phyloP scores from a whole-genome alignment of 1,140 invertebrate species.

The Drosophila biarmipes region DNA sequence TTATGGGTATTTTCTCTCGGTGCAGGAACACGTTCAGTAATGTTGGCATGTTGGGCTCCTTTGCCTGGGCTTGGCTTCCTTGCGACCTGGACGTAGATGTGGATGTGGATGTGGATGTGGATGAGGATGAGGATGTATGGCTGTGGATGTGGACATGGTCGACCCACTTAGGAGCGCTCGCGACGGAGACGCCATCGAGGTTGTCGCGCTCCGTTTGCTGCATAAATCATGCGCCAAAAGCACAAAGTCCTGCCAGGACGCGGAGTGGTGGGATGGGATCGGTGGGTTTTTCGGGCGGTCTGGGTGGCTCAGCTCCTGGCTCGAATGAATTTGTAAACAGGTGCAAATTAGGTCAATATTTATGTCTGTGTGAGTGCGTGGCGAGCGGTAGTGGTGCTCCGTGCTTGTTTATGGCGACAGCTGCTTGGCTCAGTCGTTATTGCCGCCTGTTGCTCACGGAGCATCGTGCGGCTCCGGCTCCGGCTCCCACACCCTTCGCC shows the following conservation, averaged over 20 bases:
- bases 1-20: neutral
- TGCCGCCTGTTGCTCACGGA: slow-evolving; percentile 30
- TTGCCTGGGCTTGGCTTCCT: slow-evolving; percentile 5
- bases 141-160: slow-evolving; percentile 37
- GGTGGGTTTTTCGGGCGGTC: neutral
- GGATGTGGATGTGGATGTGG: slow-evolving; percentile 12
- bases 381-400: slow-evolving; percentile 11
- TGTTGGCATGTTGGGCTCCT: slow-evolving; percentile 4
- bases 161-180: slow-evolving; percentile 54
- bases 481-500: too few species aligned
- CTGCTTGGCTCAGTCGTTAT: slow-evolving; percentile 35
- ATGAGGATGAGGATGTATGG: slow-evolving; percentile 22
- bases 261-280: neutral
- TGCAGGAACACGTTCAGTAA: slow-evolving; percentile 1
- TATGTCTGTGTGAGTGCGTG: slow-evolving; percentile 41
- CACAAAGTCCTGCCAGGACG: slow-evolving; percentile 64
- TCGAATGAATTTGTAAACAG: slow-evolving; percentile 80
- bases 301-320: slow-evolving; percentile 29
- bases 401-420: slow-evolving; percentile 50
- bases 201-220: slow-evolving; percentile 57
- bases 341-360: slow-evolving; percentile 80
- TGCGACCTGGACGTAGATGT: slow-evolving; percentile 2
- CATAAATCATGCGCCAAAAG: slow-evolving; percentile 78
- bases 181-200: slow-evolving; percentile 32
- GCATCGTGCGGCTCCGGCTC: neutral